Percentiles rank a stretch among this genome's conserved stretches.
Conservation (phyloP, 2,888 invertebrate genomes). For the Gymnocheta viridis region DNA sequence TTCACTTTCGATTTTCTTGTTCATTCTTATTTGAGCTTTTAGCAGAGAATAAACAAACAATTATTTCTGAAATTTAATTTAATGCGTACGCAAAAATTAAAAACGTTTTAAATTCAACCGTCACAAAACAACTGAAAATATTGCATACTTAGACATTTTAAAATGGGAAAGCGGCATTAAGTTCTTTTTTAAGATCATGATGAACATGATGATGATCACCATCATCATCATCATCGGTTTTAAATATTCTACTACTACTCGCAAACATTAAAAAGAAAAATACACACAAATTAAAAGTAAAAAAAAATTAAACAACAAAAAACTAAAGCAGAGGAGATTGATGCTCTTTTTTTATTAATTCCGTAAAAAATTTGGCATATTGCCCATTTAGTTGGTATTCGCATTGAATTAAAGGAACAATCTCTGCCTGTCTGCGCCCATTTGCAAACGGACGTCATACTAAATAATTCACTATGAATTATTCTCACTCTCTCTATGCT, state of each 20-base stretch:
- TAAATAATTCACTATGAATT: slow-evolving; percentile 43
- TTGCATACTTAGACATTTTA: slow-evolving; percentile 57
- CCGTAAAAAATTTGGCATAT: slow-evolving; percentile 56
- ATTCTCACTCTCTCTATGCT: slow-evolving; percentile 4
- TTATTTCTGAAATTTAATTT: neutral
- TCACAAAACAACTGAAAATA: slow-evolving; percentile 63
- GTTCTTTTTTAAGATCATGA: slow-evolving; percentile 47
- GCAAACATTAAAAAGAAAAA: slow-evolving; percentile 37
- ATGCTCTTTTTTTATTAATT: slow-evolving; percentile 51
- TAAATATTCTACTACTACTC: slow-evolving; percentile 29
- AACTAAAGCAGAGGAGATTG: slow-evolving; percentile 16
- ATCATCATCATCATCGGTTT: slow-evolving; percentile 7
- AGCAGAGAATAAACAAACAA: neutral
- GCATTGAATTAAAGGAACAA: slow-evolving; percentile 50
- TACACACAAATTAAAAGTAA: slow-evolving; percentile 1
- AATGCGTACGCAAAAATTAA: slow-evolving; percentile 44
- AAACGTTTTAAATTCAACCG: slow-evolving; percentile 66
- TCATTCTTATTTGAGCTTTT: slow-evolving; percentile 20
- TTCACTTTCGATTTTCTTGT: slow-evolving; percentile 48
- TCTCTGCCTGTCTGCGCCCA: slow-evolving; percentile 39
- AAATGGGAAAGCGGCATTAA: slow-evolving; percentile 50
- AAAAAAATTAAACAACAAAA: neutral
- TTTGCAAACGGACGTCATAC: slow-evolving; percentile 16
- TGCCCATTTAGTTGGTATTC: slow-evolving; percentile 52
- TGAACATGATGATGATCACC: slow-evolving; percentile 2